Evolutionary conservation across 2,888 invertebrate species (phyloP), one percentile per base, ranked within the genome.

Genomic region (Eurytoma californica): DNA sequence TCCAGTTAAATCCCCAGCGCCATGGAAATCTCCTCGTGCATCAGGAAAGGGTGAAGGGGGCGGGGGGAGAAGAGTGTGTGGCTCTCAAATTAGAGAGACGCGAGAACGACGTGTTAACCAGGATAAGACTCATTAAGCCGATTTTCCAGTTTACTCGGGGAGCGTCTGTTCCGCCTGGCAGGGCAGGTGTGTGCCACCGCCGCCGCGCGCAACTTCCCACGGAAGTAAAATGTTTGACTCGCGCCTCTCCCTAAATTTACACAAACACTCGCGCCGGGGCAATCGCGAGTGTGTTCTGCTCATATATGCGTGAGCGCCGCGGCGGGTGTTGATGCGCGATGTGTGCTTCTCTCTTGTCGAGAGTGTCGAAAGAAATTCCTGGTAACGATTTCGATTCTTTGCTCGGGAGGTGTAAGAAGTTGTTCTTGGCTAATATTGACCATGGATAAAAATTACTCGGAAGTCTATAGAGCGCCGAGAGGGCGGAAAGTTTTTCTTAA

Each of bases 71-170:
- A 49, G 18, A 16, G 12, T 28, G 63, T 28, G 24, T 53, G 53
- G 18, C 63, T 51, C 47, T 60, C 60, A 51, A 72, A 72, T 61
- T 72, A 72, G 60, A 30, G 28, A n/a, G n/a, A 30, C 28, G 39
- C 55, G 68, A n/a, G 12, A 12, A 24, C 14, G 66, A 68, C 69
- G 28, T 65, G 74, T 68, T 58, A 68, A 57, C 63, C 20, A 51
- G 72, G 68, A 79, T 60, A 70, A 75, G 70, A 60, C 69, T 70
- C 70, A 66, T 79, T 79, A 74, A 75, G 70, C 75, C 75, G 70
- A 75, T 75, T 79, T 67, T 53, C 51, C 55, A 14, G 55, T 65
- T 70, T 65, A 39, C 58, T 14, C 39, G 28, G 16, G 49, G 18
- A 13, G 13, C 28, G 51, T 55, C 30, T 68, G 55, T 30, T 13